Evolutionary conservation across 2,113 vertebrate species (phyloP).

Genomic region (Elaphurus davidianus): DNA sequence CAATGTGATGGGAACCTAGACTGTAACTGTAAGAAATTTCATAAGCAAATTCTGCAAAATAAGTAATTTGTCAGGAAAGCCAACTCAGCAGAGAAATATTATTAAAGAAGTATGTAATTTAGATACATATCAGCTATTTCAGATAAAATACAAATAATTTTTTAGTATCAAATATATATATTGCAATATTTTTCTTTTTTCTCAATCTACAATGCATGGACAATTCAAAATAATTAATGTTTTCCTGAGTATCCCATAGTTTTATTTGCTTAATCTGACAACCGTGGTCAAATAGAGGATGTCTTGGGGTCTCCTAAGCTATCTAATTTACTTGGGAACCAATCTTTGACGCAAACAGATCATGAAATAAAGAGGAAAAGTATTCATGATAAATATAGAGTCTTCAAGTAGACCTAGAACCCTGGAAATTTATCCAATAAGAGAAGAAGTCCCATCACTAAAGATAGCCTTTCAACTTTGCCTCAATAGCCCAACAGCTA

Average conservation of each 20-base stretch:
- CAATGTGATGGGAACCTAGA: background rate
- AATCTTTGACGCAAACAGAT: background rate
- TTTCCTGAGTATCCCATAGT: background rate
- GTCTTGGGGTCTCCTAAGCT: background rate
- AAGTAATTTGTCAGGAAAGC: background rate
- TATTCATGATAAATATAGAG: background rate
- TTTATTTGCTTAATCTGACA: background rate
- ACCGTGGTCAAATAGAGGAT: background rate
- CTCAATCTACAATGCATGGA: background rate
- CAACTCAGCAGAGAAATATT: background rate
- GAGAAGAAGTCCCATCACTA: background rate
- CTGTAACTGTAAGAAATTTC: background rate
- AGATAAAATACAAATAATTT: background rate
- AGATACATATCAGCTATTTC: background rate
- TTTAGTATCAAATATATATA: background rate
- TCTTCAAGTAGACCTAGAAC: background rate
- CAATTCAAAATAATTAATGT: background rate
- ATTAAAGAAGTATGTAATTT: background rate
- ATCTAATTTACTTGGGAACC: background rate
- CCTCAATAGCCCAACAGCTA: background rate
- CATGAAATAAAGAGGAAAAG: background rate
- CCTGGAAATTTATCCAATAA: background rate
- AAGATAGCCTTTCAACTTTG: background rate
- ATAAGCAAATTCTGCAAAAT: constrained; percentile 1
- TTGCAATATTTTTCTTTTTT: background rate